Conservation (phyloP, 1,140 invertebrate genomes). For the Diorhabda elongata region DNA sequence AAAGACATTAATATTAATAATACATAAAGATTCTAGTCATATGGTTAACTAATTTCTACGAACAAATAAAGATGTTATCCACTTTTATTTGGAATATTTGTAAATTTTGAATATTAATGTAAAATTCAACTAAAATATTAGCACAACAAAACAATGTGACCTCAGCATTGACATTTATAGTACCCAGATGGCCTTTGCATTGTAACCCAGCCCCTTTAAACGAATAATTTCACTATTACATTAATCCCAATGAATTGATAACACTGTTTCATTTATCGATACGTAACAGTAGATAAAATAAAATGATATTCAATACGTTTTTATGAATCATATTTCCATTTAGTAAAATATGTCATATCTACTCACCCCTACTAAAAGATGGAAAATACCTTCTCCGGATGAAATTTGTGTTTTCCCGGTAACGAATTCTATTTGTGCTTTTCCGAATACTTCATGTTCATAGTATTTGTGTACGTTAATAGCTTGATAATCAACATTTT, state of each 20-base stretch:
- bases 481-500: not conserved
- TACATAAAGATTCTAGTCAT: too few relatives aligned
- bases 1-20: too few relatives aligned
- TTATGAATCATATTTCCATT: too few relatives aligned
- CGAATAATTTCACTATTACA: not conserved
- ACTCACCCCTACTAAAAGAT: not conserved
- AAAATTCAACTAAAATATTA: not conserved
- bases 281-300: too few relatives aligned
- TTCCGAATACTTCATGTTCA: not conserved
- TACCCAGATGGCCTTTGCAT: conserved; percentile 12
- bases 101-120: too few relatives aligned
- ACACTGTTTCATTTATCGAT: too few relatives aligned
- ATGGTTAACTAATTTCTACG: too few relatives aligned
- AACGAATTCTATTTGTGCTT: not conserved
- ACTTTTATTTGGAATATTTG: too few relatives aligned
- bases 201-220: conserved; percentile 7
- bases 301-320: too few relatives aligned
- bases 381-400: not conserved
- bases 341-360: too few relatives aligned
- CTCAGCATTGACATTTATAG: conserved; percentile 18
- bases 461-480: not conserved
- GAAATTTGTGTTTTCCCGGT: not conserved
- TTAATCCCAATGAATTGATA: not conserved
- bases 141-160: conserved; percentile 15
- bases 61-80: too few relatives aligned